These are phyloP conservation scores for Thymelicus sylvestris DNA, from an alignment of 2,888 invertebrate species.

Conservation along the genomic window DNA sequence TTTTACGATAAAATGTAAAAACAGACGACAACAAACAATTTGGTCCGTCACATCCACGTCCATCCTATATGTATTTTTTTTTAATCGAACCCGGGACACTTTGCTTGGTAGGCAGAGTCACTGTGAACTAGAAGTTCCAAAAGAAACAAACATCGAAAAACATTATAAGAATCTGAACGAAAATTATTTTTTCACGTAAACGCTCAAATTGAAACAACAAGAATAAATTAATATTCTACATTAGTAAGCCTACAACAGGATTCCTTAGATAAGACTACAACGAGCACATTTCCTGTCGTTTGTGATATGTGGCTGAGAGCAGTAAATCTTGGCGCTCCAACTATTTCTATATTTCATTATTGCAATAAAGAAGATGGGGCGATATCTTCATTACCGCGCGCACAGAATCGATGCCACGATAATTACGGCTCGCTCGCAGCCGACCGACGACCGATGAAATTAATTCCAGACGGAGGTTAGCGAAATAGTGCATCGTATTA, in stretches of 20 bases:
- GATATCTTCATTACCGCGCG: slow-evolving; percentile 74
- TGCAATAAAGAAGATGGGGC: slow-evolving; percentile 66
- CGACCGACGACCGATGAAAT: slow-evolving; percentile 58
- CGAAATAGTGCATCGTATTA: slow-evolving; percentile 60
- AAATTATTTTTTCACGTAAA: neutral
- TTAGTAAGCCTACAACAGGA: slow-evolving; percentile 27
- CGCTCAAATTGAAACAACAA: neutral
- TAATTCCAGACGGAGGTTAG: slow-evolving; percentile 60
- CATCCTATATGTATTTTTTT: no score
- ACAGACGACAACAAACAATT: no score
- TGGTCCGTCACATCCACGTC: no score
- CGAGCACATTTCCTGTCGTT: slow-evolving; percentile 39
- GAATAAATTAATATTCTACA: neutral
- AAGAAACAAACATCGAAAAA: no score
- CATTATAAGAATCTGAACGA: neutral
- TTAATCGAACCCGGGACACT: no score
- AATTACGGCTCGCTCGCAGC: slow-evolving; percentile 63
- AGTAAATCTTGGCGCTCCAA: slow-evolving; percentile 47
- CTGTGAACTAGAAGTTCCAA: no score
- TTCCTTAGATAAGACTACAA: slow-evolving; percentile 34
- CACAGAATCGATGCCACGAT: slow-evolving; percentile 66
- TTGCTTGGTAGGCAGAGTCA: no score
- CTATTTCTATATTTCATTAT: slow-evolving; percentile 62
- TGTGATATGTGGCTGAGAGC: slow-evolving; percentile 36
- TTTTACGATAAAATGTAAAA: no score